Percentiles rank a stretch among this genome's conserved stretches.
These are phyloP conservation scores for Phragmatobia fuliginosa DNA, from an alignment of 2,888 invertebrate genomes.

Conservation along the genomic window DNA sequence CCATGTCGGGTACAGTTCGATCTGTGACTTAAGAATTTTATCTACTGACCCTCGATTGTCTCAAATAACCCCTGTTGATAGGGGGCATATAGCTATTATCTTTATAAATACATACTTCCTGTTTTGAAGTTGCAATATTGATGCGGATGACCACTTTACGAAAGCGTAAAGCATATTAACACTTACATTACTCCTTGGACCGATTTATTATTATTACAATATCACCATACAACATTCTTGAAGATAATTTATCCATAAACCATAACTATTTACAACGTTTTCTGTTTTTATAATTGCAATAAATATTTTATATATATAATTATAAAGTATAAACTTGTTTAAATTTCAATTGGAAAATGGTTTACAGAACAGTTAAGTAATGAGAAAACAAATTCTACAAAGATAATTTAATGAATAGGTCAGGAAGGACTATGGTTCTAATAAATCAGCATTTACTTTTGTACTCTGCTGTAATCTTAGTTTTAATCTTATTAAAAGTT, in stretches of 20 bases:
- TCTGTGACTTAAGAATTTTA: conserved; percentile 71
- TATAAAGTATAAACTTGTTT: no score
- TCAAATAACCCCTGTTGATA: conserved; percentile 42
- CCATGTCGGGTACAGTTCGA: conserved; percentile 70
- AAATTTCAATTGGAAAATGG: no score
- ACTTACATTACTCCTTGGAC: background rate
- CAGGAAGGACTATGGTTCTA: no score
- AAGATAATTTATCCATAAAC: conserved; percentile 12
- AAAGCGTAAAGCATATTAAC: background rate
- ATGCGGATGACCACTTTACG: background rate
- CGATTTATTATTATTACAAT: background rate
- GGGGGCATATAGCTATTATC: conserved; percentile 25
- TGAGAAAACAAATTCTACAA: no score
- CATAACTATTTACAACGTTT: conserved; percentile 22
- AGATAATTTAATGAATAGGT: no score
- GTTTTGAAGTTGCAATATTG: background rate
- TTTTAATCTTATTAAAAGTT: no score
- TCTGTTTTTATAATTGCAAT: conserved; percentile 12
- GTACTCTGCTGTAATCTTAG: no score
- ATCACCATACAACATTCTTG: background rate
- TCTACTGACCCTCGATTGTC: conserved; percentile 61
- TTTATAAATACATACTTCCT: background rate
- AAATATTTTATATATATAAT: conserved; percentile 5
- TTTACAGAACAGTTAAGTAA: no score
- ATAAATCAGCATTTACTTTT: background rate